Base-by-base conservation (phyloP, 2,888 invertebrate species). In the Sesia bembeciformis region DNA sequence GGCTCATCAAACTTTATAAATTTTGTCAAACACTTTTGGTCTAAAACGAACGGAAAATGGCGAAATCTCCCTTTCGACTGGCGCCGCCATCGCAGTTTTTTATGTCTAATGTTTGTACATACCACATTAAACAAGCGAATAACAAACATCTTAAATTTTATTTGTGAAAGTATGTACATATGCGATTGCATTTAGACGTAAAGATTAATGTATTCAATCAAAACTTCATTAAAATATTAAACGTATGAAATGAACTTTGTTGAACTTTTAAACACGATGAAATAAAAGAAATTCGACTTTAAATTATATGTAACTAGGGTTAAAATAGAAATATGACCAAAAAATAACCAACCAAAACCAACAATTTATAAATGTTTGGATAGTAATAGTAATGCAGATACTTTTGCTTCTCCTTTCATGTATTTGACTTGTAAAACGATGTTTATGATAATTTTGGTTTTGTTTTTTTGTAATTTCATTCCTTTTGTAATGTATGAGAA, bases 351-450 rank as follows among this genome's bases (percentile, higher is more conserved):
- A 59, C 55, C 58, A 57, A 59, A 58, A 55, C 43, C 52, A 23
- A 41, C 49, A 40, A 61, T 61, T 55, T 54, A 51, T 61, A 58
- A 56, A 54, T 46, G 58, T 51, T 60, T 38, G 38, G 53, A 52
- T 52, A 54, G 50, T 58, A 58, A 60, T 57, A n/a, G 57, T 51
- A 46, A 56, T 38, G 49, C 39, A 61, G 60, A 54, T 53, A 56
- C 60, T 58, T 57, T 53, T 4, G 46, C 52, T 49, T 50, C 52
- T 23, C 56, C 46, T 52, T 58, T 53, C 51, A 43, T 56, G 57
- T 56, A 60, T 57, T 58, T 55, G 51, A 52, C 50, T 49, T 40
- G 41, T 60, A 52, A 53, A 55, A 23, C 23, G 23, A 23, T 23
- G 23, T 23, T 23, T 23, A 23, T 23, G 23, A 23, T 23, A 23